These are phyloP conservation scores for Podarcis lilfordi DNA, from an alignment of 2,797 vertebrate genomes.

Conservation along the genomic window DNA sequence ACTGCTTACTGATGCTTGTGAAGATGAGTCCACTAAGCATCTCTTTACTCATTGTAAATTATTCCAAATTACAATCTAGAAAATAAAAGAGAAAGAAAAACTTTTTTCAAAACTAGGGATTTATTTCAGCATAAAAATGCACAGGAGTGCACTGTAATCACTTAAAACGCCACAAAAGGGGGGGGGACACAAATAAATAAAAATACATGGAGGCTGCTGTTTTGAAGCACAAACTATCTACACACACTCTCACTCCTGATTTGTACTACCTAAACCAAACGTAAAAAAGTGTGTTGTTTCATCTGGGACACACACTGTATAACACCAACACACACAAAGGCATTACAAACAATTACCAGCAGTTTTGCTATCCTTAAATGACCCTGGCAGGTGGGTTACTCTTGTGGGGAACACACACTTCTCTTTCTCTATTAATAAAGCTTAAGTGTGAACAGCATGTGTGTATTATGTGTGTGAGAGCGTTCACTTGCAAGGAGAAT, in stretches of 20 bases:
- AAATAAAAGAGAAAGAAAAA: conserved; percentile 43
- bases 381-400: conserved; percentile 62
- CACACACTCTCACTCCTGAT: not conserved
- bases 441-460: conserved; percentile 39
- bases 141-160: too few relatives aligned
- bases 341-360: conserved; percentile 27
- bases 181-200: not conserved
- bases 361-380: conserved; percentile 45
- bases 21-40: not conserved
- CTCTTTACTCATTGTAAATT: conserved; percentile 33
- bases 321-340: not conserved
- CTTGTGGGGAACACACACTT: conserved; percentile 55
- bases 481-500: conserved; percentile 53
- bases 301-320: not conserved
- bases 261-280: not conserved
- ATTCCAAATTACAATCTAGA: not conserved
- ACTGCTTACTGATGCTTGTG: conserved; percentile 41
- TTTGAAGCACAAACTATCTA: not conserved
- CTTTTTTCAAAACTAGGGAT: not conserved
- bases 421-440: conserved; percentile 64
- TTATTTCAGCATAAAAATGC: not conserved
- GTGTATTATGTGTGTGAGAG: conserved; percentile 10
- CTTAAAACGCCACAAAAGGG: too few relatives aligned
- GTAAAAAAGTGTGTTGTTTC: not conserved
- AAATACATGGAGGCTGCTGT: not conserved